These are phyloP conservation scores for Arctia plantaginis DNA, from an alignment of 2,888 invertebrate species.

Conservation along the genomic window DNA sequence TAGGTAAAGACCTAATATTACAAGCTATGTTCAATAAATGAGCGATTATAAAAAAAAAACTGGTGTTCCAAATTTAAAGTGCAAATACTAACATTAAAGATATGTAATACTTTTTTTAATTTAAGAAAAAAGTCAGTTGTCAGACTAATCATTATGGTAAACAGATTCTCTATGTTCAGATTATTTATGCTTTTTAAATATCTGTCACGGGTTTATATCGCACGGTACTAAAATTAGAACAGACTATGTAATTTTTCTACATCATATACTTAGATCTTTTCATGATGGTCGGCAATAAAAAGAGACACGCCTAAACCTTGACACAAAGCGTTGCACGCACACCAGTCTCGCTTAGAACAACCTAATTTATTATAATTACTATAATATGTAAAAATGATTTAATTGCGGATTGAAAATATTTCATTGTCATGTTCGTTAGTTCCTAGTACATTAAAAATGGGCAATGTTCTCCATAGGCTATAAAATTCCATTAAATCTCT, in stretches of 20 bases:
- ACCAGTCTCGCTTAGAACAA: background rate
- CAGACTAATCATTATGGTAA: no score
- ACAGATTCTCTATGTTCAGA: background rate
- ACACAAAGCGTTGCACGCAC: slow-evolving; percentile 6
- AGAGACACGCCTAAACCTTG: slow-evolving; percentile 10
- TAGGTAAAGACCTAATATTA: no score
- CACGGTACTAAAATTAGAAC: background rate
- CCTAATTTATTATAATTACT: background rate
- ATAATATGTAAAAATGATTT: background rate
- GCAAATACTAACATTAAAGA: background rate
- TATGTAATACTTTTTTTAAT: background rate
- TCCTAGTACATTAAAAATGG: background rate
- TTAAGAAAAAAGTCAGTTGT: no score
- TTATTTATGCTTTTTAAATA: background rate
- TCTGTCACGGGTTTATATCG: background rate
- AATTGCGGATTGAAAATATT: background rate
- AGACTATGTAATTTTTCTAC: background rate
- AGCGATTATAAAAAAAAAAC: background rate
- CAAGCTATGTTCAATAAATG: background rate
- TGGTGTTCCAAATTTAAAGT: background rate
- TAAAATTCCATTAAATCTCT: background rate
- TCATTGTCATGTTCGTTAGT: background rate
- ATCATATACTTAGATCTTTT: background rate
- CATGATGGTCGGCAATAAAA: background rate
- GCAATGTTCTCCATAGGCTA: background rate